Percentiles rank a stretch among this genome's conserved stretches.
Evolutionary conservation across 2,113 vertebrate genomes (phyloP).

Genomic region (Sylvietta virens): DNA sequence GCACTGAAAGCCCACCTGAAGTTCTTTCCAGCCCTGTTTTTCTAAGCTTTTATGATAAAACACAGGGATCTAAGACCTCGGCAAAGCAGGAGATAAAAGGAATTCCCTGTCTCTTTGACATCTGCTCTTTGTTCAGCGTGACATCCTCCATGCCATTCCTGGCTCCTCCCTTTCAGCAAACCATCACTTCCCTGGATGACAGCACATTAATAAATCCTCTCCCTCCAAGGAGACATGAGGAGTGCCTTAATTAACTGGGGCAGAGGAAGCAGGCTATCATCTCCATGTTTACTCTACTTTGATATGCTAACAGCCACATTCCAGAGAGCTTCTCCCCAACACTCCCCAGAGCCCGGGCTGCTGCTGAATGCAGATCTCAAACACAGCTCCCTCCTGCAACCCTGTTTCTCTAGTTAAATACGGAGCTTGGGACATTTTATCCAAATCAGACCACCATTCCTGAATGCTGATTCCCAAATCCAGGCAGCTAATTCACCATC

Average conservation of each 20-base stretch:
- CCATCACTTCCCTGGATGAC: neutral
- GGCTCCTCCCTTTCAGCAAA: constrained; percentile 40
- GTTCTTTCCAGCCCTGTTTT: neutral
- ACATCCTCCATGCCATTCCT: neutral
- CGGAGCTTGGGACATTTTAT: neutral
- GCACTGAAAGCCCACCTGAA: neutral
- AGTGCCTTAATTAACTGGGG: constrained; percentile 19
- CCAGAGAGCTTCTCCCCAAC: neutral
- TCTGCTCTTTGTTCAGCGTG: constrained; percentile 29
- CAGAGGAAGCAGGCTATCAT: constrained; percentile 48
- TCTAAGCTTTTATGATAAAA: neutral
- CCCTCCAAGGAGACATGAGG: neutral
- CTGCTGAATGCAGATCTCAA: neutral
- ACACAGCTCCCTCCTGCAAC: neutral
- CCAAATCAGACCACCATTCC: neutral
- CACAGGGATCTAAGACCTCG: neutral
- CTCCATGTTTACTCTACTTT: constrained; percentile 38
- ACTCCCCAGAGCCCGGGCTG: neutral
- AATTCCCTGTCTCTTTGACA: neutral
- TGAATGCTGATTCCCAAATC: neutral
- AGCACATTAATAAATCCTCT: constrained; percentile 18
- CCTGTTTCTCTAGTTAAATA: neutral
- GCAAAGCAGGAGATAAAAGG: constrained; percentile 9
- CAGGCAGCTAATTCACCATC: neutral
- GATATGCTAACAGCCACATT: constrained; percentile 32